Percentiles rank a stretch among this genome's conserved stretches.
phyloP scores from a whole-genome alignment of 2,888 invertebrate genomes.

The Dermolepida albohirtum region DNA sequence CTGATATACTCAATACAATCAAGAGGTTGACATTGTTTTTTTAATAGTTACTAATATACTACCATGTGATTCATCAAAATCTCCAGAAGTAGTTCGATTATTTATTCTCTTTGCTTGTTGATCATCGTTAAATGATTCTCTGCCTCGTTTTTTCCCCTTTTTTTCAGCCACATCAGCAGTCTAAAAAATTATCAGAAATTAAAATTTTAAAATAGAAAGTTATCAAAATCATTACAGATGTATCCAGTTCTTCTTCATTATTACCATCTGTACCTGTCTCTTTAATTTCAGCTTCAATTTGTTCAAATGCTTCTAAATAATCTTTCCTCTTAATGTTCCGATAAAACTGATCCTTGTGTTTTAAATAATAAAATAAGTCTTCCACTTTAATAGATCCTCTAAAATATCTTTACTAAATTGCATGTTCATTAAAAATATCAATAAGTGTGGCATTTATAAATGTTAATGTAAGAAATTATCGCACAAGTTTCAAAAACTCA shows the following conservation, averaged over 20 bases:
- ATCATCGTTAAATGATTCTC: constrained; percentile 32
- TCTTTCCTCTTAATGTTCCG: constrained; percentile 83
- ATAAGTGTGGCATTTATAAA: constrained; percentile 1
- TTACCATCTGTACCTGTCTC: constrained; percentile 59
- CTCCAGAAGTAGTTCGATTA: constrained; percentile 1
- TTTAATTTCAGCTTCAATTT: constrained; percentile 83
- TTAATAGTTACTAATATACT: background rate
- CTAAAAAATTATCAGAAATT: constrained; percentile 24
- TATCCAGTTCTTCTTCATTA: constrained; percentile 42
- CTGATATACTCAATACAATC: too few relatives aligned
- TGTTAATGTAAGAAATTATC: constrained; percentile 67
- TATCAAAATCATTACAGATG: constrained; percentile 23
- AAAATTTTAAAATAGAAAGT: constrained; percentile 1
- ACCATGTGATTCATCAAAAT: constrained; percentile 21
- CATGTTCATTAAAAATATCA: background rate
- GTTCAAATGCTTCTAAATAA: constrained; percentile 88
- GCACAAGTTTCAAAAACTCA: constrained; percentile 66
- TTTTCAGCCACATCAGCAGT: constrained; percentile 27
- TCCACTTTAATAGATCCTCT: constrained; percentile 83
- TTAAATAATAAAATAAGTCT: constrained; percentile 86
- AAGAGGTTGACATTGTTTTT: too few relatives aligned
- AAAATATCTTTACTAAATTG: constrained; percentile 41
- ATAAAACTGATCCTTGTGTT: constrained; percentile 82
- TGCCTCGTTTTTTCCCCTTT: constrained; percentile 36
- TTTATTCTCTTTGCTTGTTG: constrained; percentile 8